Conservation (phyloP, 1,140 invertebrate genomes). For the Cataglyphis hispanica region DNA sequence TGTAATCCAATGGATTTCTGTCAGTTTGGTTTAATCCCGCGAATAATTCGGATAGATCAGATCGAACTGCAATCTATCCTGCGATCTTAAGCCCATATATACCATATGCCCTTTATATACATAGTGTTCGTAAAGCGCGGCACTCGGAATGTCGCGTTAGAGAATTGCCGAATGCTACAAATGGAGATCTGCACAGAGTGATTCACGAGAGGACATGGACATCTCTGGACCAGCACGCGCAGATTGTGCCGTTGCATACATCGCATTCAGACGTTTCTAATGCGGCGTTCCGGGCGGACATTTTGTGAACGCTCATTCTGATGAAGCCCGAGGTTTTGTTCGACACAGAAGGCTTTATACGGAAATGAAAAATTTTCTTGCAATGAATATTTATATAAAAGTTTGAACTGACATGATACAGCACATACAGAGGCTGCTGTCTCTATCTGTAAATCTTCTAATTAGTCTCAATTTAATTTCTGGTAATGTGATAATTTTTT, state of each 20-base stretch:
- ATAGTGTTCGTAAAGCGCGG: conserved; percentile 28
- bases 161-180: conserved; percentile 53
- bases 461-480: neutral
- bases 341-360: neutral
- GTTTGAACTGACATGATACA: neutral
- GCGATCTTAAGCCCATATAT: conserved; percentile 35
- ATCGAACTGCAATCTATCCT: conserved; percentile 32
- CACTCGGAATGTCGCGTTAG: conserved; percentile 31
- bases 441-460: neutral
- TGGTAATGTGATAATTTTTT: neutral
- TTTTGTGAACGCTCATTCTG: conserved; percentile 11
- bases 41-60: conserved; percentile 42
- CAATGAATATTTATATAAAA: neutral
- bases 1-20: conserved; percentile 29
- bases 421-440: neutral
- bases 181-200: conserved; percentile 50
- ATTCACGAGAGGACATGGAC: conserved; percentile 31
- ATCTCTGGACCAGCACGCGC: conserved; percentile 26
- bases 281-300: conserved; percentile 43
- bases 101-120: conserved; percentile 1
- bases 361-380: neutral
- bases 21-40: conserved; percentile 5
- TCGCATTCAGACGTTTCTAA: conserved; percentile 41
- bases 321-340: neutral
- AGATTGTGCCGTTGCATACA: conserved; percentile 35